These are phyloP conservation scores for Drosophila ercepeae DNA, from an alignment of 1,140 invertebrate genomes.

Conservation along the genomic window DNA sequence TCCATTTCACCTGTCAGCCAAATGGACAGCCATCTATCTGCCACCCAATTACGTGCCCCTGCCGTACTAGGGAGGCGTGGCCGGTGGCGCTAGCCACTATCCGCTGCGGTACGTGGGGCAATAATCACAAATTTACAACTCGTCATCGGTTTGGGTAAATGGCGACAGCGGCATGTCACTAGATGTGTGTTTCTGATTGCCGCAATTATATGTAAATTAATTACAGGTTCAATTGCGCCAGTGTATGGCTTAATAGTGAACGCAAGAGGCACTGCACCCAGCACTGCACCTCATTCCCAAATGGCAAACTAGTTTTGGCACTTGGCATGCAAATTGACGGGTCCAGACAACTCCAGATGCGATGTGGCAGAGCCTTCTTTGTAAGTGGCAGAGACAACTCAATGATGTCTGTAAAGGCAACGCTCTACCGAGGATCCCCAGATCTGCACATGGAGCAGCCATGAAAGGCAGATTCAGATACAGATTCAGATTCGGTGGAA, in stretches of 20 bases:
- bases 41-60: constrained; percentile 38
- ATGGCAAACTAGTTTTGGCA: constrained; percentile 42
- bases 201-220: constrained; percentile 57
- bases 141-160: constrained; percentile 24
- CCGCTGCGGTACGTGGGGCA: background rate
- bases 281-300: constrained; percentile 3
- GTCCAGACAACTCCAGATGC: constrained; percentile 37
- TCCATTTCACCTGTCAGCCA: constrained; percentile 61
- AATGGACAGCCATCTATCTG: constrained; percentile 34
- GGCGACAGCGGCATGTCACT: constrained; percentile 41
- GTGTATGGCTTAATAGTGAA: constrained; percentile 1
- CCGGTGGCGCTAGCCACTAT: constrained; percentile 23
- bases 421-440: constrained; percentile 64
- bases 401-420: constrained; percentile 60
- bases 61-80: constrained; percentile 20
- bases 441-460: constrained; percentile 27
- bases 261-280: constrained; percentile 17
- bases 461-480: constrained; percentile 43
- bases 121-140: constrained; percentile 63
- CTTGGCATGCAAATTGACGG: constrained; percentile 45
- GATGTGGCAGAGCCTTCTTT: constrained; percentile 28
- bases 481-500: constrained; percentile 35
- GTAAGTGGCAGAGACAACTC: constrained; percentile 63
- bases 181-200: constrained; percentile 34
- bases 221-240: constrained; percentile 21